Evolutionary conservation across 2,113 vertebrate species (phyloP).

Genomic region (Oryctolagus cuniculus): DNA sequence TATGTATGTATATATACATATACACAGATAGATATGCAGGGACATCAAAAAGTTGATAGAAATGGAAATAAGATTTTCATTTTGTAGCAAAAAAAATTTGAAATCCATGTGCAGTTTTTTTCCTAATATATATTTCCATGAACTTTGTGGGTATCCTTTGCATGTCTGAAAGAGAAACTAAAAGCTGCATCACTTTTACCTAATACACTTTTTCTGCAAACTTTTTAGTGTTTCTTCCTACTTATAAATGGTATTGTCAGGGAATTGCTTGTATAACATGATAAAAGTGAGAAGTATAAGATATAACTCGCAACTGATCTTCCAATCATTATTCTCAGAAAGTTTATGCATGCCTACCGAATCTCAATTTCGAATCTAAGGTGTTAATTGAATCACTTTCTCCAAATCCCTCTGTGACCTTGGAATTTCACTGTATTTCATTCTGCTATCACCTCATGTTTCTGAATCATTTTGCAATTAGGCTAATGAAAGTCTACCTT

Average conservation of each 20-base stretch:
- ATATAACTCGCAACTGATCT: neutral
- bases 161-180: neutral
- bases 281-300: neutral
- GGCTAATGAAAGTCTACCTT: neutral
- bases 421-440: neutral
- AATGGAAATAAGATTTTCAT: no score
- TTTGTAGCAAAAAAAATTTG: no score
- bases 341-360: neutral
- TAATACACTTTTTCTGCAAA: no score
- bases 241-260: neutral
- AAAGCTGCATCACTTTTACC: no score
- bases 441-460: neutral
- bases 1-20: neutral
- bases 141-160: no score
- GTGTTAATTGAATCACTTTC: neutral
- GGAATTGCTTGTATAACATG: neutral
- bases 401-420: neutral
- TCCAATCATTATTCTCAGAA: neutral
- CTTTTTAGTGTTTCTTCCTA: neutral
- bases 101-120: no score
- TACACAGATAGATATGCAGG: no score
- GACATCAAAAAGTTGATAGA: no score
- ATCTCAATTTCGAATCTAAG: neutral
- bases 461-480: conserved; percentile 29
- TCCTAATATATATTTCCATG: no score